Evolutionary conservation across 2,888 invertebrate genomes (phyloP), one percentile per base, ranked within the genome.

Genomic region (Athalia rosae): DNA sequence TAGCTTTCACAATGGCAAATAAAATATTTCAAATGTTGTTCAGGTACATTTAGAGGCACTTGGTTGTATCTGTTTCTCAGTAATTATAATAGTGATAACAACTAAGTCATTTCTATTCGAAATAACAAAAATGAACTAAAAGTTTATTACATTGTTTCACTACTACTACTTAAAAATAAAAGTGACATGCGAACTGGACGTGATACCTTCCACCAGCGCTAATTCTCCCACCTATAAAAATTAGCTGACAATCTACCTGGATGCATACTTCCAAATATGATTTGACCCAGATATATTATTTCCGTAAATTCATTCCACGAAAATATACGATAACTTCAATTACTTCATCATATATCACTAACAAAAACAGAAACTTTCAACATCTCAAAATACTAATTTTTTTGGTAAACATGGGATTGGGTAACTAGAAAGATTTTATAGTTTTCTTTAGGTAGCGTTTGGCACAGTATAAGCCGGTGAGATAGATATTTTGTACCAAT

Each of bases 51-150:
- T 53, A 53, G 28, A 28, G 28, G 28, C n/a, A 53, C 53, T 69
- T 7, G 48, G 11, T 71, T 71, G 71, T 71, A 71, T 71, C 71
- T 71, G 71, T 71, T 71, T 71, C 71, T 71, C 45, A 47, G 13
- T 8, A 43, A 8, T 9, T 11, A 63, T 43, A 43, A 41, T 11
- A 28, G 8, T 43, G 59, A 59, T n/a, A 59, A 59, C 8, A 11
- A 53, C 8, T 53, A 53, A 3, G n/a, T 11, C 53, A 53, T 53
- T 53, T n/a, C n/a, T 11, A 53, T 53, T n/a, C 53, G 9, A 53
- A 11, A 53, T 11, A 53, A 11, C 4, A 53, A 53, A 53, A 53
- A 8, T 53, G 53, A 4, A 53, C 53, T n/a, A 53, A 53, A n/a
- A 4, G 7, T 67, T 9, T 8, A 50, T 50, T 11, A 53, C 53